A percentile compares a stretch with the other conserved stretches of the same genome.
Evolutionary conservation across 1,140 invertebrate species (phyloP).

Genomic region (Drosophila truncata): DNA sequence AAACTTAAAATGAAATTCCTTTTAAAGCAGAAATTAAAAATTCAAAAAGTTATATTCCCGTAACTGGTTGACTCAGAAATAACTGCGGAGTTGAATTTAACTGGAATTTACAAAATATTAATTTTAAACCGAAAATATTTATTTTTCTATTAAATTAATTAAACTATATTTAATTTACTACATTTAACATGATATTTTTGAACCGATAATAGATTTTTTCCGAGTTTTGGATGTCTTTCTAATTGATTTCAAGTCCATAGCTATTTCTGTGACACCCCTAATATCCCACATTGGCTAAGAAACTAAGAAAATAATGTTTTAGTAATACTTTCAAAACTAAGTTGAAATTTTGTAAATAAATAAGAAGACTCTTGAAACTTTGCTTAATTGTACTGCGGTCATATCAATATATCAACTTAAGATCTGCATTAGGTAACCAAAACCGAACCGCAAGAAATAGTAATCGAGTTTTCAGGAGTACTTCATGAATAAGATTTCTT

Average conservation of each 20-base stretch:
- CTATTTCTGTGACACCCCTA: not conserved
- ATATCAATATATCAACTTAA: constrained; percentile 21
- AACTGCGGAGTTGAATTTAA: too few relatives aligned
- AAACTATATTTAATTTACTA: too few relatives aligned
- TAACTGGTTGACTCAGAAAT: not conserved
- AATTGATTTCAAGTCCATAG: not conserved
- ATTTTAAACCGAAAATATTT: too few relatives aligned
- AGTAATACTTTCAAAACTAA: not conserved
- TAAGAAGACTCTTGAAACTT: not conserved
- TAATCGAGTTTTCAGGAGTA: not conserved
- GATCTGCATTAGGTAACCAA: constrained; percentile 2
- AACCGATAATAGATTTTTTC: not conserved
- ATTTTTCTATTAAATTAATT: too few relatives aligned
- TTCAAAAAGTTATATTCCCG: not conserved
- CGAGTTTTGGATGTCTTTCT: not conserved
- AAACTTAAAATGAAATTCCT: not conserved
- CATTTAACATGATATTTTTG: not conserved
- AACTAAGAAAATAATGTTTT: too few relatives aligned
- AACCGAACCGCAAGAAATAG: not conserved
- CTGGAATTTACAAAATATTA: too few relatives aligned
- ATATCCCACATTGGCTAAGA: not conserved
- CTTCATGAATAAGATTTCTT: not conserved
- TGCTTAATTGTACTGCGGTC: constrained; percentile 3
- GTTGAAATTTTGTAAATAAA: not conserved
- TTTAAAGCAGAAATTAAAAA: not conserved